Evolutionary conservation across 2,113 vertebrate species (phyloP), one percentile per base, ranked within the genome.

Genomic region (Rhizomys pruinosus): DNA sequence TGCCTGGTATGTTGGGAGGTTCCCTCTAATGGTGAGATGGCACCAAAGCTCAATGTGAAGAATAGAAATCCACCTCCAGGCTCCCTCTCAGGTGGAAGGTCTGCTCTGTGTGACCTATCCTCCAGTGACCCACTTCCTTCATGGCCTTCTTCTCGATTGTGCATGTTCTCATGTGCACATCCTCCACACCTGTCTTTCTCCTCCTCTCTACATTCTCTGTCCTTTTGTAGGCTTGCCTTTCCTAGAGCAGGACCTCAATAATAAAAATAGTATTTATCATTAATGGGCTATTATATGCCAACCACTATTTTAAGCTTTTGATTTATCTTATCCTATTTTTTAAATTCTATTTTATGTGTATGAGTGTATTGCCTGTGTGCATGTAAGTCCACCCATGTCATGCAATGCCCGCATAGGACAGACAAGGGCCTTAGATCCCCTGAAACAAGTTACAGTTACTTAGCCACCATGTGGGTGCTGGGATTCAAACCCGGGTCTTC

Each of bases 241-340:
- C 47, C 42, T 7, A 68, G 39, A 90, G 19, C 57, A 63, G 47
- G 25, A 61, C 57, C 23, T 90, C 78, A 27, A 23, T 87, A 39
- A 59, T 86, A 78, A 84, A 76, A 77, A 81, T 92, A 84, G 10
- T 66, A 42, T 66, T 29, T 73, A 57, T 72, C 57, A 87, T 34
- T 91, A 63, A 61, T 42, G 68, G 20, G 57, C 68, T 63, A 69
- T n/a, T 27, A 34, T 52, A 52, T 74, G 74, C 61, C 78, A 68
- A 80, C 37, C 52, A 76, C 72, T 89, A 64, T 74, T 61, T 57
- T 91, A 29, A 32, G 16, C 11, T 23, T 72, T 27, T 61, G 39
- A 15, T 47, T 78, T 27, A 10, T 88, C 27, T 88, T 63, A 32
- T 15, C 68, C 57, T 73, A 10, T 34, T 42, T 73, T 73, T 73